A percentile compares a stretch with the other conserved stretches of the same genome.
phyloP scores from a whole-genome alignment of 2,113 vertebrate species.

The Bubo scandiacus region DNA sequence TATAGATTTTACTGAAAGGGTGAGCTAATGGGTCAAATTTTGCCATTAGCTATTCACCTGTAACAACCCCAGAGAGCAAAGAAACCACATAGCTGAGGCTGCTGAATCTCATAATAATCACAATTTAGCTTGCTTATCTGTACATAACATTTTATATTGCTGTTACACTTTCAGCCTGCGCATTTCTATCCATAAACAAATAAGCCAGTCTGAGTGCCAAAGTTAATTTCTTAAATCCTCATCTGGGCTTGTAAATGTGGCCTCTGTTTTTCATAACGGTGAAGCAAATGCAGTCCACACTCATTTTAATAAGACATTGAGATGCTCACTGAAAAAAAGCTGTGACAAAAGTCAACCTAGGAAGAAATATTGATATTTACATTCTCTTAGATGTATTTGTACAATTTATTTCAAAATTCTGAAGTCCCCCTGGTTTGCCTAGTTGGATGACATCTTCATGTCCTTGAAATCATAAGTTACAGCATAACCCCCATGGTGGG shows the following conservation, averaged over 20 bases:
- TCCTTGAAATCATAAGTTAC: neutral
- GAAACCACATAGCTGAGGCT: neutral
- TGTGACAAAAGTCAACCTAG: neutral
- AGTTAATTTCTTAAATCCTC: neutral
- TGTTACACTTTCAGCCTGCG: neutral
- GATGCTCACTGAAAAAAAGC: neutral
- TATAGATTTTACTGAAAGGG: neutral
- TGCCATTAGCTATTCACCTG: neutral
- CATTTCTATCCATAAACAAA: neutral
- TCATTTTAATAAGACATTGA: neutral
- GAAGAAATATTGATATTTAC: neutral
- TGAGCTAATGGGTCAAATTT: neutral
- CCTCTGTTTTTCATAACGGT: neutral
- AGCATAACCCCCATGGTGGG: fast-evolving
- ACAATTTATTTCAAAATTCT: neutral
- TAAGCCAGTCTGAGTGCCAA: neutral
- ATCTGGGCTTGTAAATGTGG: neutral
- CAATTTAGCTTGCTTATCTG: neutral
- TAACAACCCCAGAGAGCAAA: neutral
- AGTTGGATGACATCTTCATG: neutral
- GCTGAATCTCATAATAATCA: neutral
- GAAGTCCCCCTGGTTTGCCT: neutral
- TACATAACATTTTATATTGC: neutral
- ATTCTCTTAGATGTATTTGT: neutral
- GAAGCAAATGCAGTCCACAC: neutral